These are phyloP conservation scores for Cylas formicarius DNA, from an alignment of 1,140 invertebrate species.

Conservation along the genomic window DNA sequence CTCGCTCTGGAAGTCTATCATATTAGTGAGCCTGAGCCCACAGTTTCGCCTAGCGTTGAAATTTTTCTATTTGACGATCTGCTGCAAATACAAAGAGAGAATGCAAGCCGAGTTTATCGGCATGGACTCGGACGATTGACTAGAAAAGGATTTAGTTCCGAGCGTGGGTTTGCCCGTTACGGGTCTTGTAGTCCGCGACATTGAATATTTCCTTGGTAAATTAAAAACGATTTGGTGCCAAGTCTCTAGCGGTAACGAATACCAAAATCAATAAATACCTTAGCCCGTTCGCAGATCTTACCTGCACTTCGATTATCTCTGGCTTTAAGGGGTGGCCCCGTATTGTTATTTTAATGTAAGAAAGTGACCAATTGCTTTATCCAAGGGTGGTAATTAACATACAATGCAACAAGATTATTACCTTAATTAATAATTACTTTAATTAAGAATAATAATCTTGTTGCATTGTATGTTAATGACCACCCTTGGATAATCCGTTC, in stretches of 20 bases:
- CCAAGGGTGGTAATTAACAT: no score
- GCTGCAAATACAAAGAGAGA: slow-evolving; percentile 71
- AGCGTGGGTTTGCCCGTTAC: slow-evolving; percentile 37
- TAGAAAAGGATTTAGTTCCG: slow-evolving; percentile 32
- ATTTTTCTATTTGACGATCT: slow-evolving; percentile 82
- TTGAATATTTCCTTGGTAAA: slow-evolving; percentile 35
- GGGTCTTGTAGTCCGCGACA: slow-evolving; percentile 38
- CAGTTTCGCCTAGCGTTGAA: slow-evolving; percentile 82
- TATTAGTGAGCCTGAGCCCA: slow-evolving; percentile 79
- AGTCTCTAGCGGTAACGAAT: slow-evolving; percentile 8
- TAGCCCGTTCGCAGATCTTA: no score
- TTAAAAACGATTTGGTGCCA: slow-evolving; percentile 34
- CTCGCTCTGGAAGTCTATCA: slow-evolving; percentile 89
- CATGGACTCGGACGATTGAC: slow-evolving; percentile 70
- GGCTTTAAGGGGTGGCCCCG: no score
- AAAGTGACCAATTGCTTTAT: no score
- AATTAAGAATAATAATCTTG: no score
- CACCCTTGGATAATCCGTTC: no score
- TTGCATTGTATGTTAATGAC: no score
- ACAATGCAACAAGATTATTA: no score
- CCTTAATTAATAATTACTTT: no score
- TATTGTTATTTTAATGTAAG: no score
- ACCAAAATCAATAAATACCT: background rate
- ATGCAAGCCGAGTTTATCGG: slow-evolving; percentile 75
- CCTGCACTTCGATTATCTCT: no score